These are phyloP conservation scores for Tuta absoluta DNA, from an alignment of 2,888 invertebrate genomes.

Conservation along the genomic window DNA sequence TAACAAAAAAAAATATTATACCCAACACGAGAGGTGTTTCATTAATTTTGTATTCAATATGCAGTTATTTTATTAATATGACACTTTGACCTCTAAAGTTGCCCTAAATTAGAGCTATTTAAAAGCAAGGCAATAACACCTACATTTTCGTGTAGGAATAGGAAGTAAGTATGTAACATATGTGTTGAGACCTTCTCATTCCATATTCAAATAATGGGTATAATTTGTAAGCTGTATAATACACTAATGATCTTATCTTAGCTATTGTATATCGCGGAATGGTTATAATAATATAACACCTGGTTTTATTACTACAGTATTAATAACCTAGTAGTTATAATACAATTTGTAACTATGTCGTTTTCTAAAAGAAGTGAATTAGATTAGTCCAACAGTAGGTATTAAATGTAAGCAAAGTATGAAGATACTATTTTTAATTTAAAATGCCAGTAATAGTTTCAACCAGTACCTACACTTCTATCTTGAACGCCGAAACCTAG, in stretches of 20 bases:
- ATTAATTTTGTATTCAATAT: no score
- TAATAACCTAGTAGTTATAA: not conserved
- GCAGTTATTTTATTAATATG: not conserved
- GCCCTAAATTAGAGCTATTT: constrained; percentile 2
- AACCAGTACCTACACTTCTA: no score
- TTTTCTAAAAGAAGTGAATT: no score
- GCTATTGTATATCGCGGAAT: constrained; percentile 25
- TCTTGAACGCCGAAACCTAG: no score
- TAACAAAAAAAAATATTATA: no score
- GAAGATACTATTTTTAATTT: no score
- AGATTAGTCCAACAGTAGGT: no score
- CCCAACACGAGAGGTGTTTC: no score
- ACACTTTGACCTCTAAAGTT: not conserved
- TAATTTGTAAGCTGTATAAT: constrained; percentile 23
- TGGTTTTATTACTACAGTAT: constrained; percentile 33
- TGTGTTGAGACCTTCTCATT: constrained; percentile 29
- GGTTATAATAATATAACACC: constrained; percentile 32
- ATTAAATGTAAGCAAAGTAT: no score
- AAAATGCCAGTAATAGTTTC: no score
- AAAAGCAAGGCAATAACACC: constrained; percentile 28
- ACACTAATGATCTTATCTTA: constrained; percentile 13
- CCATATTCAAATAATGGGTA: constrained; percentile 27
- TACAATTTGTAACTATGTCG: not conserved
- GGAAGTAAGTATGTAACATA: constrained; percentile 30
- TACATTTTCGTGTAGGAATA: constrained; percentile 37